phyloP scores from a whole-genome alignment of 2,113 vertebrate species.

The Ploceus nigricollis region DNA sequence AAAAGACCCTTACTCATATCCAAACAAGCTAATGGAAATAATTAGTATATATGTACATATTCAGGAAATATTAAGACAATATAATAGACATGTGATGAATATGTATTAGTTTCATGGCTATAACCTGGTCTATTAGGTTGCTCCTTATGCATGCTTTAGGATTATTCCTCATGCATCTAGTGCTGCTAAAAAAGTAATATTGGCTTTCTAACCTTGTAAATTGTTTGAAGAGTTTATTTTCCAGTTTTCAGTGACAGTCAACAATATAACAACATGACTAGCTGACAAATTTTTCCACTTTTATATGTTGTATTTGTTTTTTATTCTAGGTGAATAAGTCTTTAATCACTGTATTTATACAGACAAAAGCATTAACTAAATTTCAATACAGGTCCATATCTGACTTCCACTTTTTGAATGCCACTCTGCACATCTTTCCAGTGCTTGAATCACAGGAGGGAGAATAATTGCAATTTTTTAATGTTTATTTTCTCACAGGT shows the following conservation, averaged over 20 bases:
- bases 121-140: neutral
- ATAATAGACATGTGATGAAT: neutral
- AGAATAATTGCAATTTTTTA: neutral
- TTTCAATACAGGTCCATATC: neutral
- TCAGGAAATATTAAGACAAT: neutral
- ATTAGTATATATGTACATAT: neutral
- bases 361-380: neutral
- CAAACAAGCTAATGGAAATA: neutral
- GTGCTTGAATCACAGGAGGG: neutral
- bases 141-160: neutral
- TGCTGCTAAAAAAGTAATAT: neutral
- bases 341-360: neutral
- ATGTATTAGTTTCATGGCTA: neutral
- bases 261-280: neutral
- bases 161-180: neutral
- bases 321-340: neutral
- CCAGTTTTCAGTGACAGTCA: neutral
- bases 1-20: neutral
- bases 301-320: neutral
- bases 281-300: neutral
- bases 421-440: neutral
- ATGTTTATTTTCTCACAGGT: neutral
- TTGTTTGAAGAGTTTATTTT: neutral
- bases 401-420: neutral
- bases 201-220: neutral